Evolutionary conservation across 2,113 vertebrate species (phyloP).

Genomic region (Oplegnathus fasciatus): DNA sequence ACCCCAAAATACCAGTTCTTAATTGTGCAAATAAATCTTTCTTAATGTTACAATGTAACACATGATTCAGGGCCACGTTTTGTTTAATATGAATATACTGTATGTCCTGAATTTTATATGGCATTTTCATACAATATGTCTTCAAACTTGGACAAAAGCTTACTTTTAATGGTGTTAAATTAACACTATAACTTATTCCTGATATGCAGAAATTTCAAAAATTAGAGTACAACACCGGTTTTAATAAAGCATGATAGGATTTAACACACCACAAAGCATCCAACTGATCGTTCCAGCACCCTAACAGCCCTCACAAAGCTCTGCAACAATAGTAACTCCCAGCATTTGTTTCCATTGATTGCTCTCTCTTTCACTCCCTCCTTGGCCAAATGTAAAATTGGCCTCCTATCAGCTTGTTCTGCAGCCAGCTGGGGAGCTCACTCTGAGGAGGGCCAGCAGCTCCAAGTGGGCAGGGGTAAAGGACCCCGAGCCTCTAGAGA

Average conservation of each 20-base stretch:
- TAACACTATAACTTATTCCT: background rate
- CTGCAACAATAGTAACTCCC: conserved; percentile 48
- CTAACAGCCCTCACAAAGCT: conserved; percentile 29
- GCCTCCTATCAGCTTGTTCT: conserved; percentile 35
- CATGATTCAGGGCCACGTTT: background rate
- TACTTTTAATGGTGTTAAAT: background rate
- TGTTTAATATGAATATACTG: background rate
- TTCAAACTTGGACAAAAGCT: background rate
- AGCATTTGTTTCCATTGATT: conserved; percentile 61
- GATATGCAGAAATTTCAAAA: background rate
- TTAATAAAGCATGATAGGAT: conserved; percentile 11
- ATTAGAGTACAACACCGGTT: background rate
- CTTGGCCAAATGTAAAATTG: conserved; percentile 49
- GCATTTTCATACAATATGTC: background rate
- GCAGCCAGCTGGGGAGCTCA: conserved; percentile 42
- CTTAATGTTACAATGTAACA: background rate
- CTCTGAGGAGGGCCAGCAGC: background rate
- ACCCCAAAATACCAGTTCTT: background rate
- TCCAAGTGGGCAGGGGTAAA: conserved; percentile 34
- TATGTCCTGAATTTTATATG: background rate
- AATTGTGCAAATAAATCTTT: too few relatives aligned
- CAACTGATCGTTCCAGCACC: conserved; percentile 39
- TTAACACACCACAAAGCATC: background rate
- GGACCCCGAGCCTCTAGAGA: background rate
- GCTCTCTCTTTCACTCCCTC: conserved; percentile 42